Conservation (phyloP, 1,140 invertebrate species). For the Plectus sambesii region DNA sequence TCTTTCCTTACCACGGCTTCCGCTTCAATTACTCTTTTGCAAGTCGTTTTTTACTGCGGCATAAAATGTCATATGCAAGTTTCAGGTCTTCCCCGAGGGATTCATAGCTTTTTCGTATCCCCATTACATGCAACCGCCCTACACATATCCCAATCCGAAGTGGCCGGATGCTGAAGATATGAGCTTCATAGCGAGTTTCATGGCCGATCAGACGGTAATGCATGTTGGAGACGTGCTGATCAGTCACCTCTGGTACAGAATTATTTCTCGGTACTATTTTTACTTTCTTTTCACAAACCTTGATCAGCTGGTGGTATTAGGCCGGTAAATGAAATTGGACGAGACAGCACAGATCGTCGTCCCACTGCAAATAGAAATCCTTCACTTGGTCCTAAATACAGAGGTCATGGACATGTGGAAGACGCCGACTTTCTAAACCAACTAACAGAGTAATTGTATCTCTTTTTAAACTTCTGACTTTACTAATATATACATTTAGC, state of each 20-base stretch:
- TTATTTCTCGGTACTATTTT: slow-evolving; percentile 25
- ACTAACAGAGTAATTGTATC: slow-evolving; percentile 68
- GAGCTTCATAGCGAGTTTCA: slow-evolving; percentile 81
- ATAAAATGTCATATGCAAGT: slow-evolving; percentile 11
- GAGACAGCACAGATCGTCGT: slow-evolving; percentile 27
- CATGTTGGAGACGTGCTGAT: slow-evolving; percentile 31
- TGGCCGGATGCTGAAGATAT: slow-evolving; percentile 76
- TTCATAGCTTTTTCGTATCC: slow-evolving; percentile 31
- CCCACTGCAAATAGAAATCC: slow-evolving; percentile 20
- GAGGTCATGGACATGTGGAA: slow-evolving; percentile 53
- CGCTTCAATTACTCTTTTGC: slow-evolving; percentile 84
- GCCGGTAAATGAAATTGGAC: slow-evolving; percentile 24
- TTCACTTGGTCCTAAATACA: slow-evolving; percentile 46
- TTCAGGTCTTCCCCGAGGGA: slow-evolving; percentile 26
- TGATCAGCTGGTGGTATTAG: slow-evolving; percentile 31
- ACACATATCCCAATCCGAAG: slow-evolving; percentile 70
- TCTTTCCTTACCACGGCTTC: slow-evolving; percentile 82
- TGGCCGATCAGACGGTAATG: slow-evolving; percentile 55
- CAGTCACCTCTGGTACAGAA: slow-evolving; percentile 30
- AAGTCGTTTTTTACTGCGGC: slow-evolving; percentile 36
- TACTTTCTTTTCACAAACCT: slow-evolving; percentile 20
- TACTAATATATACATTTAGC: no score
- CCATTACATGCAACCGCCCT: slow-evolving; percentile 59
- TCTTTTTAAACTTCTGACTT: no score
- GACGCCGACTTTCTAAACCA: slow-evolving; percentile 68